Percentiles rank a stretch among this genome's conserved stretches.
These are phyloP conservation scores for Cyanistes caeruleus DNA, from an alignment of 2,113 vertebrate species.

Conservation along the genomic window DNA sequence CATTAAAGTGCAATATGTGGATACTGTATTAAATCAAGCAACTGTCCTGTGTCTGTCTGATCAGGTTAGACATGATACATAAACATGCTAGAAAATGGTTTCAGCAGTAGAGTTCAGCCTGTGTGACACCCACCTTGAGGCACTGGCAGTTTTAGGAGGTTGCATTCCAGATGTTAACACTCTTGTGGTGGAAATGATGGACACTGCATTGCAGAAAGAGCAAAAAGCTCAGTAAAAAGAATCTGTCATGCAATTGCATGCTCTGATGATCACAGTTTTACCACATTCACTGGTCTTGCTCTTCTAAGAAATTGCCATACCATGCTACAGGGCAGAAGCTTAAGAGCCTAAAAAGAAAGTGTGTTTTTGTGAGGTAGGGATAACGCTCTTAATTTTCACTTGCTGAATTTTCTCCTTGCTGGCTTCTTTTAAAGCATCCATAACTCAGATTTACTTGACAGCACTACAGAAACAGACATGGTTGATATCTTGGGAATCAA, in stretches of 20 bases:
- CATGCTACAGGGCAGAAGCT: background rate
- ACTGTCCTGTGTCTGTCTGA: background rate
- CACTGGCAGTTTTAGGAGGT: conserved; percentile 9
- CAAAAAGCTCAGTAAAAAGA: conserved; percentile 14
- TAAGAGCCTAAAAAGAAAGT: background rate
- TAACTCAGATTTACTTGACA: conserved; percentile 65
- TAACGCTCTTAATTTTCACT: background rate
- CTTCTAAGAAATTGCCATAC: background rate
- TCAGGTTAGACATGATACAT: background rate
- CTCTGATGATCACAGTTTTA: background rate
- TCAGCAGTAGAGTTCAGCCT: background rate
- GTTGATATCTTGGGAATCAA: conserved; percentile 65
- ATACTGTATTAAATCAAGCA: conserved; percentile 25
- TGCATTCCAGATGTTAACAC: conserved; percentile 29
- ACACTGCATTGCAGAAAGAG: background rate
- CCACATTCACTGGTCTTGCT: background rate
- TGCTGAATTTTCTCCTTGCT: conserved; percentile 18
- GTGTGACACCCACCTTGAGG: conserved; percentile 4
- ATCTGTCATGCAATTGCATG: background rate
- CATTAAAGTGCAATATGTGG: background rate
- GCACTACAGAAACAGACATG: conserved; percentile 63
- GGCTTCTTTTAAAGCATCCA: conserved; percentile 52
- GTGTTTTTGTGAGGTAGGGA: background rate
- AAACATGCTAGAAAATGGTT: background rate
- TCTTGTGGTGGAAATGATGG: conserved; percentile 16